A percentile compares a stretch with the other conserved stretches of the same genome.
Conservation (phyloP, 2,888 invertebrate genomes). For the Oligia latruncula region DNA sequence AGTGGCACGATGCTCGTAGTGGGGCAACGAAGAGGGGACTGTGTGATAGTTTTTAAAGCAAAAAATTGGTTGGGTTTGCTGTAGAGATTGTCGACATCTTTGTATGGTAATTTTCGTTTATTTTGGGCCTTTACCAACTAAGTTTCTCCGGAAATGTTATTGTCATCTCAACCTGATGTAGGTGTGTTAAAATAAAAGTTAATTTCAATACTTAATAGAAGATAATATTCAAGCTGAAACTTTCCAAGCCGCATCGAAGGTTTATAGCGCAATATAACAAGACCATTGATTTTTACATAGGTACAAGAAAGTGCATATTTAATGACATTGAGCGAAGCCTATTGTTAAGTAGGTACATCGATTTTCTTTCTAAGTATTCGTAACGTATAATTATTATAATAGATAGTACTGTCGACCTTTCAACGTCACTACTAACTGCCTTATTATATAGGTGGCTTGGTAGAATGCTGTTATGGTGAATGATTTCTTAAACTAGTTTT, state of each 20-base stretch:
- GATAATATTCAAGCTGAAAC: background rate
- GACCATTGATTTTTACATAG: constrained; percentile 32
- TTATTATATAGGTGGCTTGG: constrained; percentile 13
- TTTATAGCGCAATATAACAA: constrained; percentile 13
- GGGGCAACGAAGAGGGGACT: constrained; percentile 33
- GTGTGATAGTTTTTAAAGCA: constrained; percentile 16
- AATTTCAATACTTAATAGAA: background rate
- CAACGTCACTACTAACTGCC: background rate
- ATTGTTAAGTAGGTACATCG: constrained; percentile 32
- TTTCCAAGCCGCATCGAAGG: background rate
- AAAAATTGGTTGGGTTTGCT: constrained; percentile 24
- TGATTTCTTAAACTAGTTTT: constrained; percentile 21
- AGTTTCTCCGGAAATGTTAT: background rate
- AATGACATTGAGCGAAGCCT: constrained; percentile 32
- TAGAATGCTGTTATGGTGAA: background rate
- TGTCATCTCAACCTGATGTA: background rate
- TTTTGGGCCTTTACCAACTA: constrained; percentile 10
- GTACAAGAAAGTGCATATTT: constrained; percentile 41
- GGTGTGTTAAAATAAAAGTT: background rate
- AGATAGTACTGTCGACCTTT: constrained; percentile 23
- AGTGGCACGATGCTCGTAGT: constrained; percentile 33
- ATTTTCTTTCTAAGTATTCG: constrained; percentile 51
- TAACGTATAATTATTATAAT: constrained; percentile 29
- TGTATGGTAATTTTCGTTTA: constrained; percentile 12
- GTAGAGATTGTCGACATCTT: background rate